Evolutionary conservation across 2,888 invertebrate genomes (phyloP).

Genomic region (Hermaeophaga mercurialis): DNA sequence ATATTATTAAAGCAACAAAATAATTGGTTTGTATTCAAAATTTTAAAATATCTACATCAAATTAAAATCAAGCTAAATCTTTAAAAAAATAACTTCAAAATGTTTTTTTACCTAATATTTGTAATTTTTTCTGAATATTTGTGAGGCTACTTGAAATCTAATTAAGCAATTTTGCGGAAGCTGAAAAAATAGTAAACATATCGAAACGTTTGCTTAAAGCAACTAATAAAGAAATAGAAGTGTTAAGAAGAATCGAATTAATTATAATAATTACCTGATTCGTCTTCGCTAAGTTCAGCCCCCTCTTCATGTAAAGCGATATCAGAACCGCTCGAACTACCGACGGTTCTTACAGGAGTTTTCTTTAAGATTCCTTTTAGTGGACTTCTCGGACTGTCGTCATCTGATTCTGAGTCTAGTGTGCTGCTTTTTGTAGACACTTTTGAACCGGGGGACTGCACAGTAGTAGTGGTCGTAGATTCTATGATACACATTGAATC

Average conservation of each 20-base stretch:
- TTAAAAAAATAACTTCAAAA: conserved; percentile 3
- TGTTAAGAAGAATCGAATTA: conserved; percentile 12
- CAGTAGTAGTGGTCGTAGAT: conserved; percentile 36
- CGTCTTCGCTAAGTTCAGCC: conserved; percentile 66
- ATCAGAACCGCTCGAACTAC: conserved; percentile 69
- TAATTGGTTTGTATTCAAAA: no score
- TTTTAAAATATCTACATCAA: neutral
- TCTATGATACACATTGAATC: conserved; percentile 42
- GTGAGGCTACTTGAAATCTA: conserved; percentile 13
- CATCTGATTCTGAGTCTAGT: conserved; percentile 58
- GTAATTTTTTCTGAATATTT: conserved; percentile 3
- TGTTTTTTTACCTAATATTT: conserved; percentile 1
- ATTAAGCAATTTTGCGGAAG: conserved; percentile 30
- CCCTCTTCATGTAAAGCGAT: conserved; percentile 68
- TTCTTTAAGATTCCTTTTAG: conserved; percentile 56
- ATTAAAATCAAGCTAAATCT: conserved; percentile 7
- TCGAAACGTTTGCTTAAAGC: conserved; percentile 26
- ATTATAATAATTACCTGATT: conserved; percentile 62
- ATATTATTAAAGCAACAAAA: no score
- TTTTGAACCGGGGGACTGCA: conserved; percentile 49
- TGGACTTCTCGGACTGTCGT: conserved; percentile 52
- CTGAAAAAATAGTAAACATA: conserved; percentile 26
- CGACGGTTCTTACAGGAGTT: conserved; percentile 57
- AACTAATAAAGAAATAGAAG: conserved; percentile 25
- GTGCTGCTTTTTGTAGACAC: conserved; percentile 51